These are phyloP conservation scores for Lasioglossum calceatum DNA, from an alignment of 2,888 invertebrate genomes.

Conservation along the genomic window DNA sequence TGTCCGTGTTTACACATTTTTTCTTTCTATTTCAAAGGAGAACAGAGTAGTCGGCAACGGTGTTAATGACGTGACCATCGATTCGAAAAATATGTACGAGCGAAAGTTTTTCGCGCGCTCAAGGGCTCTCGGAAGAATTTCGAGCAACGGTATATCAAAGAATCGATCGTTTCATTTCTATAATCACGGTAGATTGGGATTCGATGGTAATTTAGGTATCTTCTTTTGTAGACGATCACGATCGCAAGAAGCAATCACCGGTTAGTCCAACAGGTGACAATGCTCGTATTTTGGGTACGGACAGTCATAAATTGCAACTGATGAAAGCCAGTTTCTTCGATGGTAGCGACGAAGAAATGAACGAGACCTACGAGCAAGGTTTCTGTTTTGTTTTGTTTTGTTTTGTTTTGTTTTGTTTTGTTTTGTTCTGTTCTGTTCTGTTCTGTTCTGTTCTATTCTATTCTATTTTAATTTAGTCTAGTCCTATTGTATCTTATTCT, in stretches of 20 bases:
- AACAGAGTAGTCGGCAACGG: background rate
- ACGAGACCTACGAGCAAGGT: slow-evolving; percentile 9
- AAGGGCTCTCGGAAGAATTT: background rate
- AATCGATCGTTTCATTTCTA: background rate
- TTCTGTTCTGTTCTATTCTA: background rate
- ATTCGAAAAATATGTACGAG: slow-evolving; percentile 19
- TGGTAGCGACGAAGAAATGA: slow-evolving; percentile 78
- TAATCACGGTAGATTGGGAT: background rate
- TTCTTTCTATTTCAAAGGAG: background rate
- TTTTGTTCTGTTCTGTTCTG: too few relatives aligned
- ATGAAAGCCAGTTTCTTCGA: slow-evolving; percentile 94
- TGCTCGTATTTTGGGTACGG: slow-evolving; percentile 87
- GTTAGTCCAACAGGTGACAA: slow-evolving; percentile 88
- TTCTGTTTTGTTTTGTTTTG: too few relatives aligned
- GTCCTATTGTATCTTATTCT: too few relatives aligned
- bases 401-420: too few relatives aligned
- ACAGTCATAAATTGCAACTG: slow-evolving; percentile 90
- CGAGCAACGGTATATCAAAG: slow-evolving; percentile 9
- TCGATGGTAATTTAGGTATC: background rate
- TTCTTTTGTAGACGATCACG: slow-evolving; percentile 68
- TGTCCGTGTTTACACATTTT: background rate
- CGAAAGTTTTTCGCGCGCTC: background rate
- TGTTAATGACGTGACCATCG: background rate
- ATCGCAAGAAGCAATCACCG: slow-evolving; percentile 73
- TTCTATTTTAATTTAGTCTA: background rate